phyloP scores from a whole-genome alignment of 2,797 vertebrate species.

The Cichlasoma orientale region DNA sequence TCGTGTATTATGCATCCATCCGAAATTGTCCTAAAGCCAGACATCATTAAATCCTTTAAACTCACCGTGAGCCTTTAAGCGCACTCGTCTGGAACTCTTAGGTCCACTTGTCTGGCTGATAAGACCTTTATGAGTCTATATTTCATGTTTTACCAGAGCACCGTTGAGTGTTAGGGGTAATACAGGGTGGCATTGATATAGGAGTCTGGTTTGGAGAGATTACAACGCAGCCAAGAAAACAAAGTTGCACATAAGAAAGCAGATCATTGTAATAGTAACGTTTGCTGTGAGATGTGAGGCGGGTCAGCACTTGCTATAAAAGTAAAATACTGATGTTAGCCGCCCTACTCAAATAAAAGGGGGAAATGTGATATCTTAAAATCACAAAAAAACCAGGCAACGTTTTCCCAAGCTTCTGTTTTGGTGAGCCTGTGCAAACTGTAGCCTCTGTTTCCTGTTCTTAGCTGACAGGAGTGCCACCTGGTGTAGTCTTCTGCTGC shows the following conservation, averaged over 20 bases:
- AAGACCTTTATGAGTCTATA: slow-evolving; percentile 65
- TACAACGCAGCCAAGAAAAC: slow-evolving; percentile 46
- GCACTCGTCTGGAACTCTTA: slow-evolving; percentile 57
- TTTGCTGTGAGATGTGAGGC: slow-evolving; percentile 9
- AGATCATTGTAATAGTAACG: slow-evolving; percentile 27
- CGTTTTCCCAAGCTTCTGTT: too few species aligned
- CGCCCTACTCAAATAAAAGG: not conserved
- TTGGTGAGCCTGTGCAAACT: too few species aligned
- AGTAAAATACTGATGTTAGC: not conserved
- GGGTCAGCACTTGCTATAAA: not conserved
- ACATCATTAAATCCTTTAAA: slow-evolving; percentile 64
- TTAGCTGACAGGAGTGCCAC: too few species aligned
- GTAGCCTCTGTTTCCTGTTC: too few species aligned
- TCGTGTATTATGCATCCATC: slow-evolving; percentile 4
- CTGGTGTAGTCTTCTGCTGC: not conserved
- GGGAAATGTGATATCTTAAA: not conserved
- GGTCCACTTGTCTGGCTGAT: slow-evolving; percentile 63
- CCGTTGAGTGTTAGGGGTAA: slow-evolving; percentile 54
- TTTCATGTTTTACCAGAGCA: slow-evolving; percentile 63
- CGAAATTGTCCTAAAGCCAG: slow-evolving; percentile 41
- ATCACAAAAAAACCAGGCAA: not conserved
- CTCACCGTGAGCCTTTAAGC: slow-evolving; percentile 51
- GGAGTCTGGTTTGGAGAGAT: slow-evolving; percentile 58
- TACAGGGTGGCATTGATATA: slow-evolving; percentile 60
- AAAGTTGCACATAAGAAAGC: slow-evolving; percentile 44